Evolutionary conservation across 2,888 invertebrate genomes (phyloP).

Genomic region (Cacoxenus indagator): DNA sequence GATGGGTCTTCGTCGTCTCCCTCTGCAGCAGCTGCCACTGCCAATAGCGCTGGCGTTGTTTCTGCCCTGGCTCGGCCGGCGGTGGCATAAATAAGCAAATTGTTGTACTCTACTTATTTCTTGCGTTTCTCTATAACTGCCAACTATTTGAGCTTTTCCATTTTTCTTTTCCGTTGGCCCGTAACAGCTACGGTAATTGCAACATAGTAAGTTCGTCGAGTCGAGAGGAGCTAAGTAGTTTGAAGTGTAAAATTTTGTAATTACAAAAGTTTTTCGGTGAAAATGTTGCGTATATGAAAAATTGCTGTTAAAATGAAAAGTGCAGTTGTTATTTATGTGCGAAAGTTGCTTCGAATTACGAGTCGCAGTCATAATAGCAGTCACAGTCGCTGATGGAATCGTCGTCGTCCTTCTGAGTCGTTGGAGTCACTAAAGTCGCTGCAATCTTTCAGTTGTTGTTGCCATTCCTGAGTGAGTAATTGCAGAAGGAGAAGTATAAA

Average conservation of each 20-base stretch:
- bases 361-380: not conserved
- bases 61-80: not conserved
- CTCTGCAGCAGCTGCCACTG: not conserved
- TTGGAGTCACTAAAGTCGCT: too few relatives aligned
- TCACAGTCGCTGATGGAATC: not conserved
- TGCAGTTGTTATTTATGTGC: conserved; percentile 20
- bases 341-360: conserved; percentile 2
- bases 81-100: conserved; percentile 21
- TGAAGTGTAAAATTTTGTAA: conserved; percentile 24
- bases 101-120: conserved; percentile 17
- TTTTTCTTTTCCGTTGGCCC: not conserved
- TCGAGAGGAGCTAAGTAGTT: conserved; percentile 17
- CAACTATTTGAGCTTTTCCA: not conserved
- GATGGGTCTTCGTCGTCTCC: not conserved
- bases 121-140: not conserved
- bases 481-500: not conserved
- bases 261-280: conserved; percentile 23
- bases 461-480: not conserved
- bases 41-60: too few relatives aligned
- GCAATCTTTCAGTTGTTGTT: not conserved
- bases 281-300: conserved; percentile 23
- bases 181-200: conserved; percentile 10
- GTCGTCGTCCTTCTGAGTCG: not conserved
- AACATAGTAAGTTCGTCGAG: conserved; percentile 16
- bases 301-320: conserved; percentile 22